Base-by-base conservation (phyloP, 2,888 invertebrate species). In the Mesopsocus fuscifrons region DNA sequence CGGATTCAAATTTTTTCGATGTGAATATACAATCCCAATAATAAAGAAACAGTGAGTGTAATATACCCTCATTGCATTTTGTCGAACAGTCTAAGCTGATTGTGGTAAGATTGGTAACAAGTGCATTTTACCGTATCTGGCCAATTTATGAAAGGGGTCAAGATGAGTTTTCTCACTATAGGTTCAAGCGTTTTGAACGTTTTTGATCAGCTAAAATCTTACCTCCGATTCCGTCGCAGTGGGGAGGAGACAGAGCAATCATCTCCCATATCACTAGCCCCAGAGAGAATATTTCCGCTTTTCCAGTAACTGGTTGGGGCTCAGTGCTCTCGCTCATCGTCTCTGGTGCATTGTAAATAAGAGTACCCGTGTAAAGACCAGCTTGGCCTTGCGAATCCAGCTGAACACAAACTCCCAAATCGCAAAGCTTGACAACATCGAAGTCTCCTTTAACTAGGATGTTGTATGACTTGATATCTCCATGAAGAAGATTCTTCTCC, bases 391-490 rank as follows among this genome's bases (percentile, higher is more conserved):
- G 67, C 46, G 72, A 64, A 35, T 73, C 72, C 2, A 85, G 57
- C 0, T 77, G 77, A 46, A 84, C 52, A 18, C 77, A 74, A n/a
- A 83, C 82, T 2, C 85, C 85, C 57, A 87, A 87, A 60, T 87
- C 85, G 52, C 87, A 84, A 15, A 85, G 60, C 58, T 88, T 85
- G 49, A 83, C 77, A 2, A 69, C 65, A 21, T 68, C 68, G 56
- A 81, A 83, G 54, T 82, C 71, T 9, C 60, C 60, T 49, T 83
- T 80, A 1, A 87, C 66, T 1, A 88, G 65, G 33, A 88, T 63
- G 56, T 88, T 88, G 55, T 72, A 78, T 1, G 85, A 85, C 60
- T 88, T 87, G 31, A 88, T 64, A 57, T 88, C 88, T 21, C 84
- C 82, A 47, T 88, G 88, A 6, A 88, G 59, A 33, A 85, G 62